These are phyloP conservation scores for Zootoca vivipara DNA, from an alignment of 2,113 vertebrate genomes.

Conservation along the genomic window DNA sequence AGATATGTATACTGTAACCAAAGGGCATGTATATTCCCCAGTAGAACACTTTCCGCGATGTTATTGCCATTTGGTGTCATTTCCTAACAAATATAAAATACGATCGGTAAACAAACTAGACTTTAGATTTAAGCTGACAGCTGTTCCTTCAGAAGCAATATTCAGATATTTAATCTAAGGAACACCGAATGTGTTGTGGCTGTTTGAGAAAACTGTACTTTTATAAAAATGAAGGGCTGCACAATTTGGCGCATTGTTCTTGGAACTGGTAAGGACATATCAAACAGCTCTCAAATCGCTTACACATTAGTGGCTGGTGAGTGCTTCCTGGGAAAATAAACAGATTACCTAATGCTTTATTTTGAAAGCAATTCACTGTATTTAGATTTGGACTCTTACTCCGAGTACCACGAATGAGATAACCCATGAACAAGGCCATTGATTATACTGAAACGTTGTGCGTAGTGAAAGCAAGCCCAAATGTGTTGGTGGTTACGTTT, in stretches of 20 bases:
- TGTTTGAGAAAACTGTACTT: slow-evolving; percentile 69
- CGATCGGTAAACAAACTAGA: slow-evolving; percentile 85
- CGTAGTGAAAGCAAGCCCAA: not conserved
- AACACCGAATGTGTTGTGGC: slow-evolving; percentile 74
- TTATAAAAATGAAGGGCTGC: slow-evolving; percentile 39
- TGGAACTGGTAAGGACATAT: slow-evolving; percentile 48
- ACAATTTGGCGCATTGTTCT: slow-evolving; percentile 53
- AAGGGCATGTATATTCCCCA: slow-evolving; percentile 85
- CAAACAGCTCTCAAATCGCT: slow-evolving; percentile 57
- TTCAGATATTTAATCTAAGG: slow-evolving; percentile 79
- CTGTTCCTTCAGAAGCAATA: slow-evolving; percentile 83
- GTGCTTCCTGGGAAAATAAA: slow-evolving; percentile 58
- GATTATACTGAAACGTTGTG: slow-evolving; percentile 11
- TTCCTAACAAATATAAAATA: slow-evolving; percentile 85
- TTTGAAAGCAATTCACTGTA: slow-evolving; percentile 57
- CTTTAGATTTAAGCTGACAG: slow-evolving; percentile 88
- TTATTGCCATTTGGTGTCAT: slow-evolving; percentile 91
- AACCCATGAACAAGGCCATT: not conserved
- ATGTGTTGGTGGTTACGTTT: not conserved
- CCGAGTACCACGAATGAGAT: slow-evolving; percentile 7
- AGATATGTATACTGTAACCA: slow-evolving; percentile 85
- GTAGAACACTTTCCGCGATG: slow-evolving; percentile 90
- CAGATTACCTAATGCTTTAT: slow-evolving; percentile 67
- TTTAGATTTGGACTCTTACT: slow-evolving; percentile 30
- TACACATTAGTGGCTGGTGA: slow-evolving; percentile 41